Conservation (phyloP, 2,797 vertebrate species). For the Meriones psammophilus region DNA sequence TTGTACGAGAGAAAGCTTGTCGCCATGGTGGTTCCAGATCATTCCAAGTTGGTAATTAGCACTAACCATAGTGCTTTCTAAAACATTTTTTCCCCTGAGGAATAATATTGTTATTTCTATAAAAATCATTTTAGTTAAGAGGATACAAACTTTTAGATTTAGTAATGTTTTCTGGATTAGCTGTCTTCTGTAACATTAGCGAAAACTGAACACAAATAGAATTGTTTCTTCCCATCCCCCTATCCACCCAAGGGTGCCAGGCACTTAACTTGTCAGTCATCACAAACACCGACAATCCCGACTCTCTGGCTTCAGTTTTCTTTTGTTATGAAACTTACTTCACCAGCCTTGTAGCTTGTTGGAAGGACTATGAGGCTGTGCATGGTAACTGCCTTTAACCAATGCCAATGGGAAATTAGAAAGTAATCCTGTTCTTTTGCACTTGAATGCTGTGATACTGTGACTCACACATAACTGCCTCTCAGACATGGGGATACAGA, state of each 20-base stretch:
- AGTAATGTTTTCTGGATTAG: background rate
- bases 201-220: background rate
- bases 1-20: background rate
- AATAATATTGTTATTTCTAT: background rate
- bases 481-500: background rate
- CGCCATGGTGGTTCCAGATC: background rate
- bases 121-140: background rate
- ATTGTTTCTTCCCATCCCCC: background rate
- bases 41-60: background rate
- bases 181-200: background rate
- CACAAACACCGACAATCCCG: no score
- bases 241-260: background rate
- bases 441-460: no score
- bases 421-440: background rate
- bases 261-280: background rate
- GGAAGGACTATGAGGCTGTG: background rate
- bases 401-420: background rate
- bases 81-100: background rate
- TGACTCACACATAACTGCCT: background rate
- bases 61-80: background rate
- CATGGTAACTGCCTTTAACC: background rate
- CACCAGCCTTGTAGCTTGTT: background rate
- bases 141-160: background rate
- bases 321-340: background rate
- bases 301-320: background rate